A percentile compares a stretch with the other conserved stretches of the same genome.
Conservation (phyloP, 2,113 vertebrate species). For the Epinephelus lanceolatus region DNA sequence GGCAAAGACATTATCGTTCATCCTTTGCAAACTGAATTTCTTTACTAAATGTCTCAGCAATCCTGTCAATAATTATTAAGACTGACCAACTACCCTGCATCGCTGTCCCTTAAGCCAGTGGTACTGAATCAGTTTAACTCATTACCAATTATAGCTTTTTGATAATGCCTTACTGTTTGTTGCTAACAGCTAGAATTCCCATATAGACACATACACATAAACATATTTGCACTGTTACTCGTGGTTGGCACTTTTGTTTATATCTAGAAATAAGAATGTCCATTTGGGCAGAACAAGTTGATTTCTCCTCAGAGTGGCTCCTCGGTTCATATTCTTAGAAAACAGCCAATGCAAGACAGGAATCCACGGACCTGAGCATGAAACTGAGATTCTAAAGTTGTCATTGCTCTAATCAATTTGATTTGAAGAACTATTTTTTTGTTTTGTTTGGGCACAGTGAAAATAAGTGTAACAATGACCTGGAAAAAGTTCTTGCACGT, state of each 20-base stretch:
- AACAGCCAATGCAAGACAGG: not conserved
- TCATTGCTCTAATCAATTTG: not conserved
- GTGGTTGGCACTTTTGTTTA: not conserved
- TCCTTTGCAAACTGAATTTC: too few relatives aligned
- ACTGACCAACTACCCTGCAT: too few relatives aligned
- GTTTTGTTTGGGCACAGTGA: not conserved
- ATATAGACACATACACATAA: not conserved
- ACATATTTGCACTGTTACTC: not conserved
- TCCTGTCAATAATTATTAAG: too few relatives aligned
- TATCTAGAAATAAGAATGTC: too few relatives aligned
- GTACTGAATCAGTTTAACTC: not conserved
- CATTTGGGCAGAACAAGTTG: too few relatives aligned
- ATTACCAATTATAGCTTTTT: not conserved
- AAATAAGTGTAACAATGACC: not conserved
- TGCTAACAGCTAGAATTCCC: not conserved
- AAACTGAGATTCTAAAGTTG: not conserved
- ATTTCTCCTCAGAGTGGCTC: not conserved
- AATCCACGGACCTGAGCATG: not conserved
- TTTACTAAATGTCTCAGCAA: too few relatives aligned
- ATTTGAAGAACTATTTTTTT: too few relatives aligned
- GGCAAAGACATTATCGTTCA: too few relatives aligned
- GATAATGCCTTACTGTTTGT: not conserved
- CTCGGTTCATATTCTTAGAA: slow-evolving; percentile 4
- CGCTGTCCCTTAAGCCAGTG: too few relatives aligned
- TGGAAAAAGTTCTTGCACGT: too few relatives aligned